Evolutionary conservation across 2,113 vertebrate genomes (phyloP).

Genomic region (Siniperca chuatsi): DNA sequence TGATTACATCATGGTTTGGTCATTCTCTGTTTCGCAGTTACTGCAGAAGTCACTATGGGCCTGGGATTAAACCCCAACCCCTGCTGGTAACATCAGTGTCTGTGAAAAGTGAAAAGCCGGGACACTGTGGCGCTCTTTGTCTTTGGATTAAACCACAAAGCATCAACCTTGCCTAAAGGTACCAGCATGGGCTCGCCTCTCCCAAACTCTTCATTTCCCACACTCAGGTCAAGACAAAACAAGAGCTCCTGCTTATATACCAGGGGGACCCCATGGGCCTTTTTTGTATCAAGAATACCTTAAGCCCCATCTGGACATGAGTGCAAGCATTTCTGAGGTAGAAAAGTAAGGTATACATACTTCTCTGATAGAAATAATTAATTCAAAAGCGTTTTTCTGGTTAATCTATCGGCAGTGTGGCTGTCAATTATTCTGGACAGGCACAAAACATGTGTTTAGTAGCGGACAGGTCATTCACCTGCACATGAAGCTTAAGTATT

Average conservation of each 20-base stretch:
- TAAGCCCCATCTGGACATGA: constrained; percentile 15
- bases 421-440: constrained; percentile 22
- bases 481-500: constrained; percentile 27
- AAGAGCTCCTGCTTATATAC: constrained; percentile 55
- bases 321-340: constrained; percentile 40
- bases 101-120: constrained; percentile 69
- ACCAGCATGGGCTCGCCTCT: constrained; percentile 71
- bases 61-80: constrained; percentile 77
- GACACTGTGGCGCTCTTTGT: constrained; percentile 78
- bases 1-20: constrained; percentile 61
- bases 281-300: constrained; percentile 57
- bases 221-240: constrained; percentile 64
- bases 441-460: constrained; percentile 5
- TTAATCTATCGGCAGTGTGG: constrained; percentile 15
- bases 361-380: constrained; percentile 16
- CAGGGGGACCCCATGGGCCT: constrained; percentile 43
- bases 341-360: constrained; percentile 41
- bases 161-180: constrained; percentile 58
- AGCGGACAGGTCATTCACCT: background rate
- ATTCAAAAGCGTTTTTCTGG: constrained; percentile 25
- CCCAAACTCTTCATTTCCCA: constrained; percentile 72
- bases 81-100: constrained; percentile 72
- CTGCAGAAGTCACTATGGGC: constrained; percentile 70
- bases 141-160: constrained; percentile 76
- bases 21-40: constrained; percentile 62